Evolutionary conservation across 2,888 invertebrate species (phyloP).

Genomic region (Tetramorium bicarinatum): DNA sequence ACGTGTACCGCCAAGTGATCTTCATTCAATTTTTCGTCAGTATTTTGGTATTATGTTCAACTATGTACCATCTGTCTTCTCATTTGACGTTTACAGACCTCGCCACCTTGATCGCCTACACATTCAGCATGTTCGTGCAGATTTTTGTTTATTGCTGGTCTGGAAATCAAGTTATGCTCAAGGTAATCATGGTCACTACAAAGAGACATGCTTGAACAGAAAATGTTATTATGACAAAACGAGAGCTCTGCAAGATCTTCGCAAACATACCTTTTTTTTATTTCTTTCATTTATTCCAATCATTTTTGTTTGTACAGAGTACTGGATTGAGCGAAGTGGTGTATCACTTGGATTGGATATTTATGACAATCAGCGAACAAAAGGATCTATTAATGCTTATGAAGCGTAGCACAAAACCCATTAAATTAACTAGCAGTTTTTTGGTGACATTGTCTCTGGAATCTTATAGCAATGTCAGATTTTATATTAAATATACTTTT

Average conservation of each 20-base stretch:
- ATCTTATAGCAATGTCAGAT: conserved; percentile 65
- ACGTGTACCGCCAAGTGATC: conserved; percentile 18
- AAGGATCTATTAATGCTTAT: conserved; percentile 65
- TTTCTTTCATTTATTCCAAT: background rate
- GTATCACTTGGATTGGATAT: conserved; percentile 47
- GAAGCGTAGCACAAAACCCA: conserved; percentile 59
- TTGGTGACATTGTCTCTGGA: conserved; percentile 63
- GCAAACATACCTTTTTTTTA: background rate
- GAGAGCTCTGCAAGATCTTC: background rate
- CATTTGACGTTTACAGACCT: conserved; percentile 22
- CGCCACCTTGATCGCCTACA: conserved; percentile 31
- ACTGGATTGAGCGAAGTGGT: conserved; percentile 6
- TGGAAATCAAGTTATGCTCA: conserved; percentile 73
- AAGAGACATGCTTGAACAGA: background rate
- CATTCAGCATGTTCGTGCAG: conserved; percentile 65
- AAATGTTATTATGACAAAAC: background rate
- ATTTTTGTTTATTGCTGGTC: conserved; percentile 76
- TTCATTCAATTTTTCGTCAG: conserved; percentile 55
- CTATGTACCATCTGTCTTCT: conserved; percentile 28
- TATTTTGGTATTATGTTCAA: conserved; percentile 46
- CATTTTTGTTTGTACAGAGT: conserved; percentile 39
- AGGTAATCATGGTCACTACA: conserved; percentile 57
- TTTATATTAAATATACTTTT: background rate
- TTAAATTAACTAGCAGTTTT: conserved; percentile 64
- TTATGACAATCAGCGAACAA: conserved; percentile 16